Base-by-base conservation (phyloP, 1,140 invertebrate species). In the Pteromalus puparum region DNA sequence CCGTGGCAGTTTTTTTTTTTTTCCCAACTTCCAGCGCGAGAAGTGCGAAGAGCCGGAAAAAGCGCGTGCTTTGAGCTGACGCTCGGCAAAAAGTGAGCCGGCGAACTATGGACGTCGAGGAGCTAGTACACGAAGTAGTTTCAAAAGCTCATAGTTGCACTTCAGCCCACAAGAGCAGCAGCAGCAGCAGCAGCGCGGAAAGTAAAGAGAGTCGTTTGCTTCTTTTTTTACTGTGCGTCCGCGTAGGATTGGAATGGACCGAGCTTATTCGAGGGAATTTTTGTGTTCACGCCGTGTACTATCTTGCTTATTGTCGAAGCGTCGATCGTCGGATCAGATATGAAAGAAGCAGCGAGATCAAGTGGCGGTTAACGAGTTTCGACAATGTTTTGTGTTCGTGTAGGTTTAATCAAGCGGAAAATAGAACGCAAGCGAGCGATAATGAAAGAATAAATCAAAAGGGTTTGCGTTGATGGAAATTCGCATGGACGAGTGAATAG, bases 361-460 rank as follows among this genome's bases (percentile, higher is more conserved):
- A 34, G 70, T 34, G 9, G 18, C 10, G n/a, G 65, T 34, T n/a
- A 68, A 26, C 24, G 21, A 13, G 12, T 15, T 13, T 30, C 13
- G 24, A 28, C 26, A 61, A 61, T 77, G 30, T 34, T 28, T 28
- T 61, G 1, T 15, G 5, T 15, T 48, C 46, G 28, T n/a, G 61
- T 26, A 30, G 26, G 12, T 76, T 48, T 76, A 61, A 76, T 76
- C 46, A 76, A 42, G 38, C n/a, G 9, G n/a, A 24, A 53, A 76
- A 28, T 74, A 28, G 10, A 28, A 46, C 30, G 26, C 2, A 15
- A 26, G 65, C 65, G 24, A 76, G 24, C 42, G 74, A 76, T 76
- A 76, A 53, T 53, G 74, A 76, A 76, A 53, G 42, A 76, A 76
- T 76, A 76, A 76, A 76, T 76, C 74, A 76, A 76, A 46, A 6